Base-by-base conservation (phyloP, 2,797 vertebrate genomes). In the Carduelis carduelis region DNA sequence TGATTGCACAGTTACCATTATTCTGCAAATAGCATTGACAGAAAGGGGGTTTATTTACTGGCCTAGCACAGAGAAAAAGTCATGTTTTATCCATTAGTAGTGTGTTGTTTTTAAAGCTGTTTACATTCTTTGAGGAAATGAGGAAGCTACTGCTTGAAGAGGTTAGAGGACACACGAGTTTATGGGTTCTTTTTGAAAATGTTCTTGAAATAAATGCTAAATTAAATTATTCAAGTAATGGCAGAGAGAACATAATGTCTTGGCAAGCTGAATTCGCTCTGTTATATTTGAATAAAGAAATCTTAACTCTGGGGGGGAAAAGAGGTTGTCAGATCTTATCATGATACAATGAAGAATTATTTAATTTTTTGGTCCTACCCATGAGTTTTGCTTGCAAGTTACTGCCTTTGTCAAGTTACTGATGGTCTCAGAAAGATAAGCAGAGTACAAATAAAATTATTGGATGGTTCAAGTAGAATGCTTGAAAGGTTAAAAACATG, bases 221-320 rank as follows among this genome's bases (percentile, higher is more conserved):
- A 87, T 95, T 91, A 43, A 89, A 93, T 91, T 96, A 95, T 98
- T 98, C 96, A 93, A 97, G 95, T 97, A 95, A 98, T 96, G 88
- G 89, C 79, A 90, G 79, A 96, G 93, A 96, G 97, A 98, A 98
- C 98, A 98, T 97, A 94, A 82, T 97, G 96, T 98, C 95, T 98
- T 98, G 97, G 95, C 96, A 98, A 95, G 92, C 56, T 80, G 87
- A 97, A 95, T 97, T 97, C 88, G 81, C 88, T 95, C 68, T 94
- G 34, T 94, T 94, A 55, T 94, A 93, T 96, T 97, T 97, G 95
- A 97, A 96, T 97, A 97, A 95, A 97, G 94, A 96, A 96, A 97
- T 96, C 93, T 97, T 72, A 97, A 94, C 93, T 89, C 43, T 41
- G 32, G 28, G 21, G 35, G 50, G 70, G 52, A 72, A 53, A 39